Evolutionary conservation across 2,113 vertebrate species (phyloP), one percentile per base, ranked within the genome.

Genomic region (Geococcyx californianus): DNA sequence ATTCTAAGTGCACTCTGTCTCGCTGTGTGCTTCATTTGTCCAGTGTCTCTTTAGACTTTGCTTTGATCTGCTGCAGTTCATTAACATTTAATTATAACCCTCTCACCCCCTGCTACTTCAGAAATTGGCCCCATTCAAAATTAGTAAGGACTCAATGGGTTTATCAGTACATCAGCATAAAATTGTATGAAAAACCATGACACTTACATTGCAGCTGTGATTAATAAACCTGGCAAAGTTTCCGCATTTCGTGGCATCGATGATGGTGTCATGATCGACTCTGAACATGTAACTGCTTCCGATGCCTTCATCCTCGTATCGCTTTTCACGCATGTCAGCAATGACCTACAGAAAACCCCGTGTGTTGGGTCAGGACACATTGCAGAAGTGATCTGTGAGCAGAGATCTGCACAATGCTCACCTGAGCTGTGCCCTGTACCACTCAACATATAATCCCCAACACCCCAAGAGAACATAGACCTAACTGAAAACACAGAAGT

Each of bases 201-300:
- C 51, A 98, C 99, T 99, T 97, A 99, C 99, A 13, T 99, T 99
- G 98, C 99, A 99, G 98, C 99, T 99, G 98, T 99, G 99, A 95
- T 99, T 99, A 94, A 99, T 99, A 92, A 99, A 99, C 60, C 99
- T 98, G 38, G 99, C 99, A 0, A 99, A 99, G 98, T 99, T 99
- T 85, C 99, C 99, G 1, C 99, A 99, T 87, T 99, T 99, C 1
- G 99, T 99, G 62, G 99, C 99, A 1, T 99, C 99, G 4, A 99
- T 99, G 97, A 99, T 99, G 95, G 99, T 99, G 98, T 99, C 99
- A 3, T 99, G 99, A 97, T 99, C 99, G 0, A 99, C 99, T 23
- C 99, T 98, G 98, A 99, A 99, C 99, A 99, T 99, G 98, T 99
- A 99, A 97, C 99, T 99, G 98, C 99, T 99, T 1, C 99, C 99